Percentiles rank a stretch among this genome's conserved stretches.
Conservation (phyloP, 2,888 invertebrate genomes). For the Uropetala carovei region DNA sequence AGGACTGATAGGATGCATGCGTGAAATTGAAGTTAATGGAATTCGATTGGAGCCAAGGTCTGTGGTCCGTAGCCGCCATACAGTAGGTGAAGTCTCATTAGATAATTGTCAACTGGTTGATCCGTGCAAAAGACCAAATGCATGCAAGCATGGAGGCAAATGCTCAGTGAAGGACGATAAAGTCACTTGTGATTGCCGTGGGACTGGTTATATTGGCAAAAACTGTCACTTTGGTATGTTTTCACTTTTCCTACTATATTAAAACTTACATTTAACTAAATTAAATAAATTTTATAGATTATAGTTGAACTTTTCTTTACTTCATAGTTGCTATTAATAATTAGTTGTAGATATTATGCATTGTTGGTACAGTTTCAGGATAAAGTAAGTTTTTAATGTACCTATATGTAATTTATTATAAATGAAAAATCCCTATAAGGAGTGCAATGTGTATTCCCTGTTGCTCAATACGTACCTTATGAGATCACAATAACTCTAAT, state of each 20-base stretch:
- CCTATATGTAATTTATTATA: no score
- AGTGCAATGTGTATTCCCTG: no score
- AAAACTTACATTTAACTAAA: no score
- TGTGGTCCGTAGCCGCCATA: slow-evolving; percentile 88
- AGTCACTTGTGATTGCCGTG: slow-evolving; percentile 92
- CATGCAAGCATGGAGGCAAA: slow-evolving; percentile 94
- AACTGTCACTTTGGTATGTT: slow-evolving; percentile 91
- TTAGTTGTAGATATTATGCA: no score
- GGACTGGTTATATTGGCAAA: slow-evolving; percentile 93
- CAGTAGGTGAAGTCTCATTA: slow-evolving; percentile 91
- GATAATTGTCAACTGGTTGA: slow-evolving; percentile 94
- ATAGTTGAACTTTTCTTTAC: no score
- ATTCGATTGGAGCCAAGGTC: slow-evolving; percentile 87
- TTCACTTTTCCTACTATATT: neutral
- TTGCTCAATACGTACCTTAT: no score
- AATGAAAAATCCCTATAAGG: no score
- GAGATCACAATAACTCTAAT: no score
- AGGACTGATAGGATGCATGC: slow-evolving; percentile 94
- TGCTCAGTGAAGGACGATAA: slow-evolving; percentile 93
- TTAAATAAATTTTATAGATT: no score
- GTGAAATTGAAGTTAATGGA: slow-evolving; percentile 91
- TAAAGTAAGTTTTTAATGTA: no score
- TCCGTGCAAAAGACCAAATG: slow-evolving; percentile 91
- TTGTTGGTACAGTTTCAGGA: no score
- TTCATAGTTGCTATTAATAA: no score